These are phyloP conservation scores for Turnix velox DNA, from an alignment of 2,113 vertebrate species.

Conservation along the genomic window DNA sequence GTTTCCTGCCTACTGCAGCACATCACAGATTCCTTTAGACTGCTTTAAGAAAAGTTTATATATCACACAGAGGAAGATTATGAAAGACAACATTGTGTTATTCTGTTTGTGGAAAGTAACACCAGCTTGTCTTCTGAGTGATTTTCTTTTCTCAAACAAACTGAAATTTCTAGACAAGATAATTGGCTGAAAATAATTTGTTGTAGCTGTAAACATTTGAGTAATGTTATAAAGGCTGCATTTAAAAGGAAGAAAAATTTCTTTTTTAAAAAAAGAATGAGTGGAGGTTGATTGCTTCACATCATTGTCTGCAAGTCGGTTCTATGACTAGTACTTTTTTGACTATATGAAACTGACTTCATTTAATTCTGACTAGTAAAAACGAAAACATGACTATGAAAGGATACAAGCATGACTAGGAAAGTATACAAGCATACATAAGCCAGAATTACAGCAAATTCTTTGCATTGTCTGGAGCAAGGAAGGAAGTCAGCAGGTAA, in stretches of 20 bases:
- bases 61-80: neutral
- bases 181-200: neutral
- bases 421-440: neutral
- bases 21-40: neutral
- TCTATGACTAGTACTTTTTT: conserved; percentile 45
- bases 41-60: neutral
- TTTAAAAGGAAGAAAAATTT: neutral
- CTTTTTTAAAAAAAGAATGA: neutral
- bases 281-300: conserved; percentile 22
- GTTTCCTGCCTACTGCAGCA: rapidly evolving
- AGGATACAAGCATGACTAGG: neutral
- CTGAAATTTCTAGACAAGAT: neutral
- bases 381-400: neutral
- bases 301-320: conserved; percentile 4
- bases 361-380: neutral
- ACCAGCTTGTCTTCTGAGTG: neutral
- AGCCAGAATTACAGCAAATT: neutral
- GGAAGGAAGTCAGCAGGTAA: neutral
- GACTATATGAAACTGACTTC: conserved; percentile 9
- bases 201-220: neutral
- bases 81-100: neutral
- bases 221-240: neutral
- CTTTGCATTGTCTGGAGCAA: neutral
- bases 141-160: neutral
- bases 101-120: neutral